Evolutionary conservation across 2,888 invertebrate species (phyloP).

Genomic region (Diarsia rubi): DNA sequence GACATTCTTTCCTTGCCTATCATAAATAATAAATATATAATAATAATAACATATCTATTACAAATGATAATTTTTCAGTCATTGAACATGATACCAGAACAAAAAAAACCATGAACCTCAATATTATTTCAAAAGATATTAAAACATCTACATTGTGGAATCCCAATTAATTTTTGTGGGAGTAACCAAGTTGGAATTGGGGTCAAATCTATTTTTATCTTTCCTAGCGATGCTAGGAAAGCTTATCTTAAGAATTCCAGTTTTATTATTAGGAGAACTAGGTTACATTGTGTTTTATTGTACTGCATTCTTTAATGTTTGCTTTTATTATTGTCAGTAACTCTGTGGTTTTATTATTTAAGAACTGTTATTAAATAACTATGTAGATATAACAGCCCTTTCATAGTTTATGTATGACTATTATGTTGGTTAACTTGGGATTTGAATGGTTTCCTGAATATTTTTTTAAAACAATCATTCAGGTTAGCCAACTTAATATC

Average conservation of each 20-base stretch:
- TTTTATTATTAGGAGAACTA: conserved; percentile 41
- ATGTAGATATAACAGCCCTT: neutral
- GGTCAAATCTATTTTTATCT: conserved; percentile 50
- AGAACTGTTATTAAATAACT: neutral
- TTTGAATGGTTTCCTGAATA: neutral
- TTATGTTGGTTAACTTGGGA: neutral
- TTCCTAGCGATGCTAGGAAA: conserved; percentile 32
- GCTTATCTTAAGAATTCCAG: conserved; percentile 42
- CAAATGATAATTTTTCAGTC: neutral
- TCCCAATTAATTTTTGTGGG: conserved; percentile 42
- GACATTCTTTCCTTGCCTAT: neutral
- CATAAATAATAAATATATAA: too few relatives aligned
- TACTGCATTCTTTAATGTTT: conserved; percentile 12
- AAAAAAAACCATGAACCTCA: conserved; percentile 45
- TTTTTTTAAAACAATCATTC: neutral
- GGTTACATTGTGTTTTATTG: conserved; percentile 36
- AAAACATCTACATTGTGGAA: conserved; percentile 34
- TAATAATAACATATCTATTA: neutral
- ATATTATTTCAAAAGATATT: conserved; percentile 28
- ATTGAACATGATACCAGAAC: conserved; percentile 23
- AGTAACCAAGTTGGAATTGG: conserved; percentile 34
- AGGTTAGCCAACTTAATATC: neutral
- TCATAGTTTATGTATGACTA: neutral
- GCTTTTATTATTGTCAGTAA: conserved; percentile 4
- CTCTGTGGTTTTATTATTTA: neutral